Base-by-base conservation (phyloP, 37 sponge, comb jelly and placozoan genomes). In the Cladorhizidae sp. region DNA sequence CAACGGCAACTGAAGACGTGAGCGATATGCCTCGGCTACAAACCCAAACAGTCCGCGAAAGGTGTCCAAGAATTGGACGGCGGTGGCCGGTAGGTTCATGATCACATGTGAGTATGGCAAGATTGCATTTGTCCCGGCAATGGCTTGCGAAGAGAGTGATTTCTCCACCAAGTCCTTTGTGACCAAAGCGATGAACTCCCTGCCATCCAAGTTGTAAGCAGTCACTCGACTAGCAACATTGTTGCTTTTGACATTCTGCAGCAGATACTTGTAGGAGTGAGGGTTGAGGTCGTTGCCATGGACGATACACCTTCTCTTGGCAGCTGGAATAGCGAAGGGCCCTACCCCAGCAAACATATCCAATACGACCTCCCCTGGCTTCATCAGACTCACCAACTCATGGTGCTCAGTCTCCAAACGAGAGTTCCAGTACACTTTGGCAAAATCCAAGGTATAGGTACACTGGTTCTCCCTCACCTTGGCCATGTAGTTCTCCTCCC, bases 331-430 rank as follows among this genome's bases (percentile, higher is more conserved):
- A 28, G 95, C 88, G 87, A 98, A 98, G 0, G 99, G 99, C 0
- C 99, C 99, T 26, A 98, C 97, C 18, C 99, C 99, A 57, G 97
- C 97, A 85, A 98, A 98, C 89, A 98, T 83, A 68, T 98, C 99
- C 41, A 93, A 43, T 29, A 96, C 91, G 21, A 84, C 78, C 22
- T 96, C 88, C 7, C 70, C 73, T 25, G 52, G 22, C 6, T 84
- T 73, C 51, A 98, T 45, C 57, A 78, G n/a, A 14, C 85, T 67
- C 25, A 86, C 70, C 15, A 98, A 23, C 21, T 91, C 61, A 31
- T 58, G 58, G 56, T 96, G 97, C 59, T 98, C 99, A 8, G 81
- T 90, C n/a, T 77, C 70, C 33, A 98, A 81, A 11, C 97, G 72
- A 11, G 99, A 98, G 86, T 98, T 98, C 99, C 99, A 98, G 82